Base-by-base conservation (phyloP, 35 echinoderm and acorn worm genomes). In the Lytechinus pictus region DNA sequence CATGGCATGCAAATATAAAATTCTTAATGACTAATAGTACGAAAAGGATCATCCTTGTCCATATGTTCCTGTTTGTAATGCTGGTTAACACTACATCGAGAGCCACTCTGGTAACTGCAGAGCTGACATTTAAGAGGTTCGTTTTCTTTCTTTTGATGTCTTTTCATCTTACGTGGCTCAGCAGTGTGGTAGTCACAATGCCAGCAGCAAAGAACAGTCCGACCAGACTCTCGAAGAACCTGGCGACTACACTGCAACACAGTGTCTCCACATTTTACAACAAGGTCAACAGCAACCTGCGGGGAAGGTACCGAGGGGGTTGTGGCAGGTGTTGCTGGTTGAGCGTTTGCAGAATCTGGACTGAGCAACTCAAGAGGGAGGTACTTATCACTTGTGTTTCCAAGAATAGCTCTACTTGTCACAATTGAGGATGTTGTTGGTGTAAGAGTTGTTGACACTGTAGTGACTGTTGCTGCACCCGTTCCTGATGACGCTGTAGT, bases 181-280 rank as follows among this genome's bases (percentile, higher is more conserved):
- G 98, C 98, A 21, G 98, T 98, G 94, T 99, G 98, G 54, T 98
- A 99, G 55, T 99, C 98, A 96, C 98, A 99, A 89, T 95, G 86
- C 97, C 97, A 99, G 53, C 98, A 99, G 86, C 98, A 99, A 4
- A 99, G 93, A 12, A 99, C 98, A 21, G 98, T 99, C 28, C 98
- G 87, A 16, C 98, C 98, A 5, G 98, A 99, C 54, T 99, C 98
- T 54, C 98, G 58, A 28, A 99, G 61, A 27, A 99, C 97, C 95
- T 99, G 98, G 5, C 98, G 94, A 54, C 98, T 99, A 55, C 98
- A 99, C 87, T 99, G 91, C 52, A 99, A 94, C 33, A 96, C 92
- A 0, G 95, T 92, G 55, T 98, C 98, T 54, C 97, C 97, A 95
- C 97, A 99, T 94, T 99, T 99, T 54, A 99, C 96, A 61, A 97